Conservation (phyloP, 2,113 vertebrate genomes). For the Dasyurus viverrinus region DNA sequence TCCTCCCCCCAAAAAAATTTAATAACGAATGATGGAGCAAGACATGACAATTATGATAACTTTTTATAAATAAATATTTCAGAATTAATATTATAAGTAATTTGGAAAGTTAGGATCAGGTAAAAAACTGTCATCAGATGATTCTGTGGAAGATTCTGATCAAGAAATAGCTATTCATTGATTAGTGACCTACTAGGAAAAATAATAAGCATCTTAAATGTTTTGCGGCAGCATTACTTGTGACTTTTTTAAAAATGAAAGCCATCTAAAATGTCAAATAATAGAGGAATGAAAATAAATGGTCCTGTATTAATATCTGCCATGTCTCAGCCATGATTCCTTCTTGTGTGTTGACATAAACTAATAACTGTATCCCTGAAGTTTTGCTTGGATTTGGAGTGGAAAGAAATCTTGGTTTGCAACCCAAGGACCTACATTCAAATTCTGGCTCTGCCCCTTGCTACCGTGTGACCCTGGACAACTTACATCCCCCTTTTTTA, state of each 20-base stretch:
- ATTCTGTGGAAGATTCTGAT: constrained; percentile 33
- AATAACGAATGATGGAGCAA: background rate
- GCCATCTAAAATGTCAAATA: background rate
- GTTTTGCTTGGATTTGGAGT: background rate
- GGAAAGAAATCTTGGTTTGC: background rate
- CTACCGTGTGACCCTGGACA: background rate
- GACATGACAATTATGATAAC: constrained; percentile 17
- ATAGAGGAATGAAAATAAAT: background rate
- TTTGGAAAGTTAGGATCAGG: constrained; percentile 8
- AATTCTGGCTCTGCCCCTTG: background rate
- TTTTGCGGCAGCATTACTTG: background rate
- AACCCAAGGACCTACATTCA: background rate
- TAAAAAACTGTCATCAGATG: background rate
- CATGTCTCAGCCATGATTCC: background rate
- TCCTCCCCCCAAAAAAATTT: background rate
- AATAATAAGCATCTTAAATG: background rate
- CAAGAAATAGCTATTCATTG: constrained; percentile 10
- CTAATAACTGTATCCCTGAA: background rate
- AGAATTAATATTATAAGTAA: constrained; percentile 8
- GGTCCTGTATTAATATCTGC: background rate
- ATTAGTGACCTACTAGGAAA: background rate
- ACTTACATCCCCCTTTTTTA: background rate
- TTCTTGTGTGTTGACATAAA: background rate
- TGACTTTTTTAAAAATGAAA: constrained; percentile 11
- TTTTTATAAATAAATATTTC: constrained; percentile 45